Evolutionary conservation across 2,113 vertebrate species (phyloP), one percentile per base, ranked within the genome.

Genomic region (Nettapus auritus): DNA sequence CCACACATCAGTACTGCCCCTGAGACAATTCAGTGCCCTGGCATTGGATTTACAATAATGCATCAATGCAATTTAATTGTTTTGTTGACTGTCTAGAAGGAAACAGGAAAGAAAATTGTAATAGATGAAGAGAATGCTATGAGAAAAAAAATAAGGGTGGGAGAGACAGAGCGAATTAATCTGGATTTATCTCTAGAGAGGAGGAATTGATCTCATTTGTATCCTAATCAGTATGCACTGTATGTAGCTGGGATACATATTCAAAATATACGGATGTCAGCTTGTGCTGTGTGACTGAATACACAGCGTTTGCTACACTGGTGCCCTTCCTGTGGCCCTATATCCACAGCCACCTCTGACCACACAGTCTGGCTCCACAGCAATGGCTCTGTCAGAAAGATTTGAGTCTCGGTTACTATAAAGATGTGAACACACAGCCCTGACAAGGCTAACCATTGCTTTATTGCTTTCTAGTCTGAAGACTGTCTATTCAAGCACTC

Each of bases 121-220:
- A 64, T 52, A 64, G 71, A 86, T 55, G 36, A 82, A 36, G 9
- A 92, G 3, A n/a, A 56, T 33, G 2, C 18, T 53, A 23, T 5
- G 22, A 13, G 33, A 36, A 33, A 19, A 26, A n/a, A 33, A 33
- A n/a, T 21, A 46, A 56, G 7, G 10, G 13, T 56, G 20, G 29
- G 66, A 86, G 20, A 70, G 8, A 22, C 17, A 66, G 13, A 67
- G 6, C 22, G 76, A 89, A 60, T 94, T 82, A 68, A 36, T 91
- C 62, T 73, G 18, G 4, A 69, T 88, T 86, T 90, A 34, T 75
- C 42, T 79, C 56, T 40, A 84, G 81, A 93, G 70, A 79, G 36
- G 14, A 73, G 9, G 48, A 87, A 89, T 53, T 92, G 48, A 60
- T 87, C 62, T 91, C 21, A 70, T 93, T 89, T 93, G 34, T 71